These are phyloP conservation scores for Limnephilus lunatus DNA, from an alignment of 2,888 invertebrate genomes.

Conservation along the genomic window DNA sequence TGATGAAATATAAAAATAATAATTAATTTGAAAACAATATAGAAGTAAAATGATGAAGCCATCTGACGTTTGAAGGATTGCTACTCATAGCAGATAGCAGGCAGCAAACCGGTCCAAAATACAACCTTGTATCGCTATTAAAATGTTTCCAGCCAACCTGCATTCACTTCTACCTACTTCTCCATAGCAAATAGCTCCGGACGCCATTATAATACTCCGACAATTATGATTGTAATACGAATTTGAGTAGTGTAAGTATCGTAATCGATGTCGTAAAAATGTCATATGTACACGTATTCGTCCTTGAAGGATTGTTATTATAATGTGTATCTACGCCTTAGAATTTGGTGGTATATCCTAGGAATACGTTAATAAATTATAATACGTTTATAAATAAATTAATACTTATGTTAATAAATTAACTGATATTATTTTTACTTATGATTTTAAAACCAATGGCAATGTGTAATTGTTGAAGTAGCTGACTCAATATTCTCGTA, in stretches of 20 bases:
- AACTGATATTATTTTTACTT: neutral
- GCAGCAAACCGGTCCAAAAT: slow-evolving; percentile 38
- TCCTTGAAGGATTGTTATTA: slow-evolving; percentile 10
- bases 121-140: slow-evolving; percentile 44
- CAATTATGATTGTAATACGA: slow-evolving; percentile 36
- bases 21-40: slow-evolving; percentile 11
- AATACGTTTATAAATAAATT: no score
- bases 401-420: neutral
- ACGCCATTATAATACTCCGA: neutral
- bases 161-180: slow-evolving; percentile 37
- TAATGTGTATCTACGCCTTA: neutral
- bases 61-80: slow-evolving; percentile 37
- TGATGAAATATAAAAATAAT: neutral
- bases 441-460: no score
- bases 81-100: neutral
- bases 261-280: slow-evolving; percentile 40
- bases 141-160: slow-evolving; percentile 34
- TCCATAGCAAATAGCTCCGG: neutral
- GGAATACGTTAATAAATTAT: no score
- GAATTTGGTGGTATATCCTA: neutral
- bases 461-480: no score
- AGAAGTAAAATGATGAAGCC: slow-evolving; percentile 4
- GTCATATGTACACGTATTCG: slow-evolving; percentile 31
- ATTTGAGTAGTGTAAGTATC: neutral
- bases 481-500: no score